These are phyloP conservation scores for Acipenser transmontanus DNA, from an alignment of 2,797 vertebrate species.

Conservation along the genomic window DNA sequence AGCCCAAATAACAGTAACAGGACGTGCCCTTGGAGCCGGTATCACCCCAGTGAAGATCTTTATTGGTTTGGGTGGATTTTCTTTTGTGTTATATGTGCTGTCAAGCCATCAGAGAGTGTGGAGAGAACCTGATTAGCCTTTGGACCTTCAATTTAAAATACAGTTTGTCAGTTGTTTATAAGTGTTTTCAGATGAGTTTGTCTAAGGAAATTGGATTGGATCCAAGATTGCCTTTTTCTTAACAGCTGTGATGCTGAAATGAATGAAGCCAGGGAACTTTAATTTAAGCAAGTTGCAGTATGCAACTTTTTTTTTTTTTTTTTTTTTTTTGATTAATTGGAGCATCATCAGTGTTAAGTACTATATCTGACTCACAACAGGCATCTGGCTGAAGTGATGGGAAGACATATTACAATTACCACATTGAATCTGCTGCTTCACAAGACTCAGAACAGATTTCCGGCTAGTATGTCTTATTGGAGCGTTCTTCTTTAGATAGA, in stretches of 20 bases:
- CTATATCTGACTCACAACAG: constrained; percentile 38
- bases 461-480: constrained; percentile 19
- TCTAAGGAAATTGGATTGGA: neutral
- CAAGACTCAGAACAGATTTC: constrained; percentile 35
- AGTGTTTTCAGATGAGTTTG: neutral
- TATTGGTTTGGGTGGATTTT: too few species aligned
- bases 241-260: neutral
- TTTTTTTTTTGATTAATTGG: constrained; percentile 30
- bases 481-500: constrained; percentile 30
- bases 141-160: constrained; percentile 6
- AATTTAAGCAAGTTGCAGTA: constrained; percentile 1
- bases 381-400: constrained; percentile 33
- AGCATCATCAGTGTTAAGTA: constrained; percentile 22
- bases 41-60: too few species aligned
- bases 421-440: constrained; percentile 34
- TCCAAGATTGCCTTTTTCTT: neutral
- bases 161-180: neutral
- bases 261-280: neutral
- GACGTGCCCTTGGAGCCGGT: too few species aligned
- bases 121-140: constrained; percentile 9
- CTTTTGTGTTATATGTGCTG: neutral
- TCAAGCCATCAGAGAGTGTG: constrained; percentile 1
- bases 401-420: constrained; percentile 23
- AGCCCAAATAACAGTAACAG: neutral
- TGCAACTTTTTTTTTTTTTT: constrained; percentile 21